A percentile compares a stretch with the other conserved stretches of the same genome.
phyloP scores from a whole-genome alignment of 2,113 vertebrate genomes.

The Chloroceryle aenea region DNA sequence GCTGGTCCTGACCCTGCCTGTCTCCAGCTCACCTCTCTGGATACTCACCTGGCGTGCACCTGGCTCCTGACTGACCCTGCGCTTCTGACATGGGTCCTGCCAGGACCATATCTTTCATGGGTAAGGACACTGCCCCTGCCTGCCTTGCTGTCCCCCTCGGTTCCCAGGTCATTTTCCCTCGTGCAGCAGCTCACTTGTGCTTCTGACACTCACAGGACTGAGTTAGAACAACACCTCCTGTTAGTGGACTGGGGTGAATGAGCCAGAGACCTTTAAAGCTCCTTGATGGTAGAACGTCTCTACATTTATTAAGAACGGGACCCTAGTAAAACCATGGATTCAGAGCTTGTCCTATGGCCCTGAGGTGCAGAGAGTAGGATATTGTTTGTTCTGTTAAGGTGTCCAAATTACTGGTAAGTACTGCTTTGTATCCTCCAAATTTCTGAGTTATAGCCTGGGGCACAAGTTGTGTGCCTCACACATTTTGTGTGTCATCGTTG shows the following conservation, averaged over 20 bases:
- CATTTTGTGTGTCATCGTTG: not conserved
- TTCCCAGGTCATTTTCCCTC: not conserved
- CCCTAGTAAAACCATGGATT: not conserved
- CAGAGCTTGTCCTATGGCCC: not conserved
- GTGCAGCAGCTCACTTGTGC: not conserved
- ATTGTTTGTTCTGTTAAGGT: not conserved
- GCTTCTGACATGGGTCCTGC: not conserved
- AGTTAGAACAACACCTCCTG: not conserved
- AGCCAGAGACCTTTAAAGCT: not conserved
- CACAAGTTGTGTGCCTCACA: not conserved
- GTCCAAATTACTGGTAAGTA: not conserved
- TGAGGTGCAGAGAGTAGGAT: not conserved
- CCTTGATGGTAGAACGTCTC: not conserved
- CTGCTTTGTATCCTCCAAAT: not conserved
- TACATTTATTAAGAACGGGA: rapidly evolving
- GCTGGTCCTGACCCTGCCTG: not conserved
- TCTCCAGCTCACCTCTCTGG: not conserved
- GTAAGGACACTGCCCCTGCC: not conserved
- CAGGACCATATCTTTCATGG: rapidly evolving
- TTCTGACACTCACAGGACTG: not conserved
- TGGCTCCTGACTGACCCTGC: not conserved
- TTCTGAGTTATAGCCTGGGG: not conserved
- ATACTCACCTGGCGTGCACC: rapidly evolving
- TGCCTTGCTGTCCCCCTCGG: not conserved
- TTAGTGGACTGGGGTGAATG: not conserved